Base-by-base conservation (phyloP, 2,888 invertebrate species). In the Tiliacea aurago region DNA sequence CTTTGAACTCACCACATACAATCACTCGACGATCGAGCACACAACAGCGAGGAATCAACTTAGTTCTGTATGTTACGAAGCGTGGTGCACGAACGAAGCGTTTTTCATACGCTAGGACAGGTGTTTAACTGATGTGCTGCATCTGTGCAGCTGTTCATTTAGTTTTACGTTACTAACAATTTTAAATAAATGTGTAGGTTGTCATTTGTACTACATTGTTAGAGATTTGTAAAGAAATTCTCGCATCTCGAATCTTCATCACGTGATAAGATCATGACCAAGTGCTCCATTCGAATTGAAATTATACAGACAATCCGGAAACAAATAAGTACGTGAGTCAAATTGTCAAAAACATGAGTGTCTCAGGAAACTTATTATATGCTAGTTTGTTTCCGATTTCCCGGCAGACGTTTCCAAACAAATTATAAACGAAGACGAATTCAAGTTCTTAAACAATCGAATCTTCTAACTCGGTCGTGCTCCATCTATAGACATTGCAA, bases 401-500 rank as follows among this genome's bases (percentile, higher is more conserved):
- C 13, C 4, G 3, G 2, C 43, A 49, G 15, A 55, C 6, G 3
- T 18, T 10, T 11, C n/a, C 2, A 76, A 64, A 23, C 20, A 64
- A 74, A 55, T 75, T 18, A 41, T 41, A 28, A 20, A 53, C 2
- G 28, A 76, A 59, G 51, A 59, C 59, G 11, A 75, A 53, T 59
- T 53, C 45, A 63, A 47, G 45, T 37, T 53, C 23, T 15, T 33
- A 20, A 41, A 20, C n/a, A 80, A 49, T 62, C 23, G 20, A 62
- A 49, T 64, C 49, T 53, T 33, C 23, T 53, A 59, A 74, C n/a
- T 53, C 59, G 49, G 53, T 59, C 75, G 18, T 51, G 15, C 56
- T n/a, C 33, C 18, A 74, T 49, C 47, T 64, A 41, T 59, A 80
- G 80, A 76, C 75, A 79, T 37, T 80, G 51, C 81, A 74, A 37